Evolutionary conservation across 1,140 invertebrate species (phyloP).

Genomic region (Charaxes varanes): DNA sequence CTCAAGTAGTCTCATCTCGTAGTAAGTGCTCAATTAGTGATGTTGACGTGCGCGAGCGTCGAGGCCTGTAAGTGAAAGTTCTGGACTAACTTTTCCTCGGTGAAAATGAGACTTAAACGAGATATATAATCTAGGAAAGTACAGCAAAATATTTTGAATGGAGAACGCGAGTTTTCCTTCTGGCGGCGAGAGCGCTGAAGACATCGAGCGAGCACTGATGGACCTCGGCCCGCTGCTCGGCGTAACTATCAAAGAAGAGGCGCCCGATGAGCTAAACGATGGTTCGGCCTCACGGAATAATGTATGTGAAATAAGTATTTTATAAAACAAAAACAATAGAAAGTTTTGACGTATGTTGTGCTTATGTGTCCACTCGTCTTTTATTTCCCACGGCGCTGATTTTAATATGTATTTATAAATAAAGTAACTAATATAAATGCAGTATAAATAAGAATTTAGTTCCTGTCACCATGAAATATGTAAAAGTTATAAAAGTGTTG

Average conservation of each 20-base stretch:
- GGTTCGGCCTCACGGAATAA: constrained; percentile 23
- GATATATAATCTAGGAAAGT: constrained; percentile 23
- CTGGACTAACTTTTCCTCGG: constrained; percentile 24
- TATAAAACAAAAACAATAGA: constrained; percentile 3
- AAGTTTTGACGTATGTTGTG: too few species aligned
- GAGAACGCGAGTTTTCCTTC: constrained; percentile 53
- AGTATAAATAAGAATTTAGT: too few species aligned
- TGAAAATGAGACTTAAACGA: constrained; percentile 35
- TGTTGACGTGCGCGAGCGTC: constrained; percentile 47
- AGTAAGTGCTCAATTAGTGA: constrained; percentile 40
- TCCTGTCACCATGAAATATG: too few species aligned
- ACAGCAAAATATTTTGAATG: constrained; percentile 28
- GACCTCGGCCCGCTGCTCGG: constrained; percentile 65
- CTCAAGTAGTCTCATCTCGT: constrained; percentile 42
- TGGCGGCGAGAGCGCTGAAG: constrained; percentile 56
- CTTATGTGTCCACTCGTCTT: too few species aligned
- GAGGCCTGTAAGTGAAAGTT: constrained; percentile 56
- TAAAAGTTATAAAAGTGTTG: too few species aligned
- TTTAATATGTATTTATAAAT: too few species aligned
- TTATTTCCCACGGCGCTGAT: too few species aligned
- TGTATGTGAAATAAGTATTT: constrained; percentile 17
- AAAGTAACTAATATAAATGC: too few species aligned
- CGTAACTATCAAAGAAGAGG: constrained; percentile 66
- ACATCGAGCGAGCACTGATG: constrained; percentile 65
- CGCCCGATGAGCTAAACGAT: constrained; percentile 43